Percentiles rank a stretch among this genome's conserved stretches.
phyloP scores from a whole-genome alignment of 2,113 vertebrate genomes.

The Amia ocellicauda region DNA sequence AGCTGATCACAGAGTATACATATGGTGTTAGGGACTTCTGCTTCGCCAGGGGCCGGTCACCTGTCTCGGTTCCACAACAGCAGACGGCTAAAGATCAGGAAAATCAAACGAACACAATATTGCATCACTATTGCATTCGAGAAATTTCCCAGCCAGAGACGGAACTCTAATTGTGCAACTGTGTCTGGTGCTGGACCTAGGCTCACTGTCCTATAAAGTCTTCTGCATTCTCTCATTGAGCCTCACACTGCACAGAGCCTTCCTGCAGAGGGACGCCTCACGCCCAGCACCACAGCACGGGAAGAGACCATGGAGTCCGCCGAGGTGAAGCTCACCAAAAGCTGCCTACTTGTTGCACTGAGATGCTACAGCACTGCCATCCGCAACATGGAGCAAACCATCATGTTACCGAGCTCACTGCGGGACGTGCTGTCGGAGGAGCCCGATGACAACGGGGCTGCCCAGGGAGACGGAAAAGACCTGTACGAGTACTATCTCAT shows the following conservation, averaged over 20 bases:
- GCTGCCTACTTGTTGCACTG: conserved; percentile 55
- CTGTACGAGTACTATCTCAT: conserved; percentile 72
- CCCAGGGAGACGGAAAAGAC: conserved; percentile 27
- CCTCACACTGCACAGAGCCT: conserved; percentile 41
- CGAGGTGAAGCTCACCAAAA: conserved; percentile 37
- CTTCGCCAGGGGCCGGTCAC: not conserved
- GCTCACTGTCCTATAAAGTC: conserved; percentile 43
- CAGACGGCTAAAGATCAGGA: conserved; percentile 27
- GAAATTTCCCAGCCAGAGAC: conserved; percentile 32
- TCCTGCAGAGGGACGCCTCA: conserved; percentile 25
- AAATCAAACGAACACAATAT: conserved; percentile 52
- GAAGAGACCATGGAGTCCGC: conserved; percentile 53
- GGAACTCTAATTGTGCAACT: conserved; percentile 36
- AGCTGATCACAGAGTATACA: conserved; percentile 21
- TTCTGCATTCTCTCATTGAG: not conserved
- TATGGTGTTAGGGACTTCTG: conserved; percentile 24
- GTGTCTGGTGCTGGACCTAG: conserved; percentile 8
- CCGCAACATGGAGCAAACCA: conserved; percentile 80
- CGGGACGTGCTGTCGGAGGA: conserved; percentile 62
- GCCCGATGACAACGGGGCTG: conserved; percentile 13
- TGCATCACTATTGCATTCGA: conserved; percentile 37
- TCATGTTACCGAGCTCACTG: conserved; percentile 86
- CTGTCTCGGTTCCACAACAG: conserved; percentile 22
- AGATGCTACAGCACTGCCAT: conserved; percentile 68
- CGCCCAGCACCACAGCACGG: conserved; percentile 15